These are phyloP conservation scores for Datnioides undecimradiatus DNA, from an alignment of 2,113 vertebrate species.

Conservation along the genomic window DNA sequence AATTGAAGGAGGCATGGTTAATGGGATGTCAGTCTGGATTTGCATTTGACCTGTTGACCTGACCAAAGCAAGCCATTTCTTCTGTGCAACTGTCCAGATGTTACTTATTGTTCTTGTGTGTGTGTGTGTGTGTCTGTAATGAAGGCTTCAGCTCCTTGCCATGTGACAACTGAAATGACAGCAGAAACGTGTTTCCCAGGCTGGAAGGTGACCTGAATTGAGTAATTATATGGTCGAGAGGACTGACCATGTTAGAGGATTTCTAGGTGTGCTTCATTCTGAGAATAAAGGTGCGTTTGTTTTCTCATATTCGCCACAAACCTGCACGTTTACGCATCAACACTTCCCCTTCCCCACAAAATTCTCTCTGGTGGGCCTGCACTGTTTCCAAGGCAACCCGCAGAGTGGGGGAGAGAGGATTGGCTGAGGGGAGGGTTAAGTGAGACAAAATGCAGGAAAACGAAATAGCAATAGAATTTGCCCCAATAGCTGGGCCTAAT, in stretches of 20 bases:
- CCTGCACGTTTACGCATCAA: conserved; percentile 55
- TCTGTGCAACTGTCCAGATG: neutral
- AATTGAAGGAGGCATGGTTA: conserved; percentile 21
- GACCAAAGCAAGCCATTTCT: neutral
- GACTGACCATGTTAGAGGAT: neutral
- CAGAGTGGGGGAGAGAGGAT: conserved; percentile 50
- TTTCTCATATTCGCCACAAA: conserved; percentile 43
- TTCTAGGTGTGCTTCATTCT: conserved; percentile 10
- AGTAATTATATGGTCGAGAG: neutral
- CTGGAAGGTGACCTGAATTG: neutral
- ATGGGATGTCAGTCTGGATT: conserved; percentile 8
- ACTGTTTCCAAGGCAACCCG: conserved; percentile 85
- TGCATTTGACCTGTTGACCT: conserved; percentile 22
- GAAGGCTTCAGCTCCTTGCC: neutral
- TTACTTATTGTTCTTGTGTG: neutral
- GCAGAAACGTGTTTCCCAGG: neutral
- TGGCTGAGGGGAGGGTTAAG: conserved; percentile 52
- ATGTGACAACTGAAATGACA: neutral
- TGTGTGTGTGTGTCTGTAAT: neutral
- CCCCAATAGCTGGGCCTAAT: neutral
- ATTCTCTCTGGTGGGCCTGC: conserved; percentile 73
- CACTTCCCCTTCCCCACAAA: conserved; percentile 49
- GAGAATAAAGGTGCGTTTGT: conserved; percentile 25
- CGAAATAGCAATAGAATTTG: conserved; percentile 12
- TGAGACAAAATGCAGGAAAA: conserved; percentile 49